Evolutionary conservation across 2,113 vertebrate genomes (phyloP), one percentile per base, ranked within the genome.

Genomic region (Copsychus sechellarum): DNA sequence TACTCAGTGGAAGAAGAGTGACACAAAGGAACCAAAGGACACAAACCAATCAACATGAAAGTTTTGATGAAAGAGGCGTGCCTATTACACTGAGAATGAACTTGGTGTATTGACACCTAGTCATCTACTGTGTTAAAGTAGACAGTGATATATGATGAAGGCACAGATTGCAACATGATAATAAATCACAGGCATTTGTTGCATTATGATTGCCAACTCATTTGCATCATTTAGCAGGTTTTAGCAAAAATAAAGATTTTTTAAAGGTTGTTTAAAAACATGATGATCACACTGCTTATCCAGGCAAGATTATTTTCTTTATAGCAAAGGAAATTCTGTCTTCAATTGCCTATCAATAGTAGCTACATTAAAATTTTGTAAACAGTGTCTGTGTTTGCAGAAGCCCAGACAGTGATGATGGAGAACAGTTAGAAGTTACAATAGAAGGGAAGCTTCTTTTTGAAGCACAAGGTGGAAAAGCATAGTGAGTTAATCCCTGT

Each of bases 151-250:
- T 10, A 79, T 45, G 38, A 54, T 86, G 81, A 90, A 86, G 92
- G 51, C 81, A 86, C 43, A 95, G 76, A 86, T 60, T 88, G 83
- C 58, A 78, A 72, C 65, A 62, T 24, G 61, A 31, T 82, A 77
- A 86, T 54, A 91, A 86, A 86, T 81, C 69, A 86, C 43, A 61
- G 15, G 7, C 60, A 73, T 91, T 92, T 89, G 64, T 78, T 91
- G 73, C 64, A 74, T 91, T 91, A 34, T 54, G 81, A 71, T 40
- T 94, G 53, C 48, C 92, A 89, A 24, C 64, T 81, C 56, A 86
- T 86, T 86, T 89, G 70, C 84, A 92, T 74, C 2, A 62, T 31
- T 91, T 73, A 91, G 60, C 77, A 89, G 81, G 81, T 92, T 91
- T 89, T 76, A 84, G 50, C 64, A 84, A 83, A 91, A 45, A 71